Conservation (phyloP, 2,888 invertebrate species). For the Dysmachus trigonus region DNA sequence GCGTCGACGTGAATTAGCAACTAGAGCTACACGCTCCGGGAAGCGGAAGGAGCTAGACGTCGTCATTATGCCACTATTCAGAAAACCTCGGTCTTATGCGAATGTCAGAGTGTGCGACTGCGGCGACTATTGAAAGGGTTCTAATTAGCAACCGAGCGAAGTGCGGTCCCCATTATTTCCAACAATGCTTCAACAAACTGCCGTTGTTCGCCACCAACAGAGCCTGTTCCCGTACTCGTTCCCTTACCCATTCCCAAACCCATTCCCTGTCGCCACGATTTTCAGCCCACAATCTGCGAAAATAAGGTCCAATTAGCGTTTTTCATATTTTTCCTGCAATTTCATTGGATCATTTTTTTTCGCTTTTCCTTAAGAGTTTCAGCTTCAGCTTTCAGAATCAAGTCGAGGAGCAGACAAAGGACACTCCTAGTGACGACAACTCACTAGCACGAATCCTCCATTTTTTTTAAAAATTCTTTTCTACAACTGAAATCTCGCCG, state of each 20-base stretch:
- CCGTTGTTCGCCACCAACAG: background rate
- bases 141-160: slow-evolving; percentile 15
- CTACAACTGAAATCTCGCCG: background rate
- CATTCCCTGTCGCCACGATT: background rate
- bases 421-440: background rate
- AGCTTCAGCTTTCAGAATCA: background rate
- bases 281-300: slow-evolving; percentile 12
- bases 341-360: slow-evolving; percentile 14
- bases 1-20: background rate
- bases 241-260: too few species aligned
- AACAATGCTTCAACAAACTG: slow-evolving; percentile 5
- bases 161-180: slow-evolving; percentile 2
- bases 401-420: background rate
- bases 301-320: slow-evolving; percentile 37
- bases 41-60: background rate
- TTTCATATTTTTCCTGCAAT: slow-evolving; percentile 35
- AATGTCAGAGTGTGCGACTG: background rate
- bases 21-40: background rate
- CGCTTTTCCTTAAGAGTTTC: slow-evolving; percentile 2
- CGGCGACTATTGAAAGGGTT: slow-evolving; percentile 13
- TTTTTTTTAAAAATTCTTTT: background rate
- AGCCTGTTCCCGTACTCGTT: too few species aligned
- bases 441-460: slow-evolving; percentile 8
- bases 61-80: slow-evolving; percentile 33
- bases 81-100: background rate